Conservation (phyloP, 1,140 invertebrate species). For the Oryzaephilus surinamensis region DNA sequence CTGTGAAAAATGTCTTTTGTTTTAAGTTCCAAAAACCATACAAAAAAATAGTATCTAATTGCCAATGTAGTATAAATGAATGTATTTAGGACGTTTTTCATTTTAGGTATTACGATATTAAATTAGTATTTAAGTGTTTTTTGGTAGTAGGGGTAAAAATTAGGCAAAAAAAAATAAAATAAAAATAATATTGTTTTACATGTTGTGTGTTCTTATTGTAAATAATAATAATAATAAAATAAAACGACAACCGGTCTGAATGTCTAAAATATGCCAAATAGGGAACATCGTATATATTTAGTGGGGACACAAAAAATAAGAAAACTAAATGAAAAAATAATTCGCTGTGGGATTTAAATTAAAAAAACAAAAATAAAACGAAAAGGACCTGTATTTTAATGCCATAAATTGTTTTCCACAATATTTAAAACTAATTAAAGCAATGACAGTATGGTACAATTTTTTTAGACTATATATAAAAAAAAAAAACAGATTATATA, state of each 20-base stretch:
- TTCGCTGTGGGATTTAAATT: too few species aligned
- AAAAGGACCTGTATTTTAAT: too few species aligned
- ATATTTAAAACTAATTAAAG: too few species aligned
- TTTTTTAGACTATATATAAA: constrained; percentile 17
- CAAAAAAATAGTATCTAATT: constrained; percentile 32
- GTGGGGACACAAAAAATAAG: too few species aligned
- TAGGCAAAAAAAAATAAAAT: too few species aligned
- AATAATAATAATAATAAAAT: constrained; percentile 3
- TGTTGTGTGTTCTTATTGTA: constrained; percentile 30
- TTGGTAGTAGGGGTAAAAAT: constrained; percentile 36
- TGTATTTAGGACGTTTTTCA: constrained; percentile 32
- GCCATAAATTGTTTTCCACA: too few species aligned
- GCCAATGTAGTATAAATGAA: constrained; percentile 35
- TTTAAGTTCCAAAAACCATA: constrained; percentile 32
- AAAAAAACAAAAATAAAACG: too few species aligned
- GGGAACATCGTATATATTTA: too few species aligned
- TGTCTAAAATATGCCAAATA: too few species aligned
- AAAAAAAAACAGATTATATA: too few species aligned
- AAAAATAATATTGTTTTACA: constrained; percentile 30
- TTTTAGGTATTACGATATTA: constrained; percentile 35
- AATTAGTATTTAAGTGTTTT: constrained; percentile 32
- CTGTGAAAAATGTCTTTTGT: too few species aligned
- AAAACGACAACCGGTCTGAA: constrained; percentile 31
- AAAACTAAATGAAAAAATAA: too few species aligned
- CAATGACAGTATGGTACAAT: constrained; percentile 16